Evolutionary conservation across 2,888 invertebrate genomes (phyloP).

Genomic region (Parnassius apollo): DNA sequence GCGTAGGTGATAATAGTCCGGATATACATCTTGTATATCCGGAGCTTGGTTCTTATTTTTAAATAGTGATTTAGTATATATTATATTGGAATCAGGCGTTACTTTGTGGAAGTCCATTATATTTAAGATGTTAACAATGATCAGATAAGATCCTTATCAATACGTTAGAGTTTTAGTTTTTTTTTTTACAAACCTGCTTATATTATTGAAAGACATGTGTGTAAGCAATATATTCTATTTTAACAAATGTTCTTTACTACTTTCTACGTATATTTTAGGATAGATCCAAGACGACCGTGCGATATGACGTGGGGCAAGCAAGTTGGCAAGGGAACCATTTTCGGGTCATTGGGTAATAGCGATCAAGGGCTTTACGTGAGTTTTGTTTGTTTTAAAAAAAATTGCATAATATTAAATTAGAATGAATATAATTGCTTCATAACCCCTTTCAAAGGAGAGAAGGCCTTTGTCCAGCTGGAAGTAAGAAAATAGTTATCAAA

Average conservation of each 20-base stretch:
- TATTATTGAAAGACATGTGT: not conserved
- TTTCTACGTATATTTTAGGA: not conserved
- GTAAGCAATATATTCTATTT: not conserved
- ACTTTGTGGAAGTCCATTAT: not conserved
- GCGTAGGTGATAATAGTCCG: too few relatives aligned
- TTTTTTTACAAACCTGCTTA: not conserved
- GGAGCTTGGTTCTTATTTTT: too few relatives aligned
- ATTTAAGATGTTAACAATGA: not conserved
- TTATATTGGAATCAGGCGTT: too few relatives aligned
- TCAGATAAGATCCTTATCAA: not conserved
- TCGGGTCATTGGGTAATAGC: slow-evolving; percentile 33
- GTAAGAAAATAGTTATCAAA: too few relatives aligned
- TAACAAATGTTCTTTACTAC: not conserved
- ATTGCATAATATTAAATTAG: too few relatives aligned
- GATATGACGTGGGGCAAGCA: slow-evolving; percentile 26
- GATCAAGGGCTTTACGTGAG: slow-evolving; percentile 34
- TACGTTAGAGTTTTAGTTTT: not conserved
- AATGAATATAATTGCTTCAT: too few relatives aligned
- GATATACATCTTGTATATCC: too few relatives aligned
- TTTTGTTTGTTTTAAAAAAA: slow-evolving; percentile 1
- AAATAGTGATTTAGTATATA: too few relatives aligned
- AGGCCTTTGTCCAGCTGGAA: too few relatives aligned
- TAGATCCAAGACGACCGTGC: slow-evolving; percentile 6
- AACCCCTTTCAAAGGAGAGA: too few relatives aligned
- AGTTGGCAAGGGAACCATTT: slow-evolving; percentile 32